Evolutionary conservation across 92 coral and sea anemone species (phyloP).

Genomic region (Siderastrea radians): DNA sequence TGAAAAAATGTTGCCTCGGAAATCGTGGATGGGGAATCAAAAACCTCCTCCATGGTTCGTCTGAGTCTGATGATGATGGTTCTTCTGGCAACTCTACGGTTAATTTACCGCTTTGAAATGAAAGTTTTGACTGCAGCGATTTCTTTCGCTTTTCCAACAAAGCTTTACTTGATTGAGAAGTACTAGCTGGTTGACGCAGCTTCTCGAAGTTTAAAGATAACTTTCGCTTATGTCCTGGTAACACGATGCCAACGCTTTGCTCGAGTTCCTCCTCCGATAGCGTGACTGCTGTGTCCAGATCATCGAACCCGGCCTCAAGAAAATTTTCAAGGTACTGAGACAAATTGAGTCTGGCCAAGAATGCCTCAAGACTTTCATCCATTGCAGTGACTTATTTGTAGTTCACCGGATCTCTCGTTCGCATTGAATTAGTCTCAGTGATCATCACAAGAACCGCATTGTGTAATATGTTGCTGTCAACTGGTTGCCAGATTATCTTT

Average conservation of each 20-base stretch:
- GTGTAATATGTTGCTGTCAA: background rate
- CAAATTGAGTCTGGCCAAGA: background rate
- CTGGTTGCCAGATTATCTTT: too few relatives aligned
- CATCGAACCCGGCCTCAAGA: constrained; percentile 26
- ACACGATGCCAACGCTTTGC: constrained; percentile 7
- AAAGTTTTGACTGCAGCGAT: constrained; percentile 5
- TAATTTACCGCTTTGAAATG: constrained; percentile 21
- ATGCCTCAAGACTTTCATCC: constrained; percentile 48
- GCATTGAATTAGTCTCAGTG: too few relatives aligned
- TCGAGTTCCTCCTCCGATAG: constrained; percentile 44
- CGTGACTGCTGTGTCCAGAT: constrained; percentile 29
- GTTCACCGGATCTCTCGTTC: background rate
- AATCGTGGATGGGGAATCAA: constrained; percentile 43
- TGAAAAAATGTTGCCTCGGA: constrained; percentile 20
- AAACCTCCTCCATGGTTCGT: constrained; percentile 37
- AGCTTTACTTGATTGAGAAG: background rate
- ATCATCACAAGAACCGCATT: too few relatives aligned
- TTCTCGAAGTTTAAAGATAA: constrained; percentile 3
- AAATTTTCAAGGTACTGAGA: constrained; percentile 44
- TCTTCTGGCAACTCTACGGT: background rate
- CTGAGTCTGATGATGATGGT: constrained; percentile 17
- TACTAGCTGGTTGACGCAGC: constrained; percentile 7
- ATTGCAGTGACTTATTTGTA: background rate
- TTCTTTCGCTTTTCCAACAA: background rate
- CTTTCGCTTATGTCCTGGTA: constrained; percentile 22